phyloP scores from a whole-genome alignment of 2,113 vertebrate genomes.

The Upupa epops region DNA sequence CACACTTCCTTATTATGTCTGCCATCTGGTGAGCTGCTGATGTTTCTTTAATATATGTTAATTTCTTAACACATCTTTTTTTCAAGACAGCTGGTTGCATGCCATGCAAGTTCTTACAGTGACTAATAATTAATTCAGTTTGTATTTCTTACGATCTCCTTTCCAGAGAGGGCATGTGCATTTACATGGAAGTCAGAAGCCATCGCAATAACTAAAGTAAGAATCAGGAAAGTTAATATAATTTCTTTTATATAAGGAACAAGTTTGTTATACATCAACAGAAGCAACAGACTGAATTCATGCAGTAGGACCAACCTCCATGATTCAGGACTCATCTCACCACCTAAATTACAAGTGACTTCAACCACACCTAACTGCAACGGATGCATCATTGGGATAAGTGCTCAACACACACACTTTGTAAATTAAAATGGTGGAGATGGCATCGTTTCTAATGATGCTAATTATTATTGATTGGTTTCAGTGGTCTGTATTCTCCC shows the following conservation, averaged over 20 bases:
- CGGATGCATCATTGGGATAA: not conserved
- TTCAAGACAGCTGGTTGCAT: not conserved
- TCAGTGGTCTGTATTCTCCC: not conserved
- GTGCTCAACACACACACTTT: rapidly evolving
- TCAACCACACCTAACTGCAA: not conserved
- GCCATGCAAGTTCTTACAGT: not conserved
- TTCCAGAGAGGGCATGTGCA: not conserved
- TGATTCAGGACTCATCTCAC: not conserved
- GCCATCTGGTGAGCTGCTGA: not conserved
- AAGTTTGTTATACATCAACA: not conserved
- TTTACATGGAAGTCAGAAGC: not conserved
- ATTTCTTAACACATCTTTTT: not conserved
- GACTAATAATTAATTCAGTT: not conserved
- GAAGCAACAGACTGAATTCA: not conserved
- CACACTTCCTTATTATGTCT: not conserved
- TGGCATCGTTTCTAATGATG: rapidly evolving
- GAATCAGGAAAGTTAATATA: not conserved
- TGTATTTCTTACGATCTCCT: not conserved
- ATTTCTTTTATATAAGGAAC: not conserved
- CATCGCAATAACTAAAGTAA: not conserved
- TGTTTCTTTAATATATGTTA: not conserved
- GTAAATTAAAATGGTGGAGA: not conserved
- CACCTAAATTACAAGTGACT: not conserved
- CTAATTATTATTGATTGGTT: not conserved
- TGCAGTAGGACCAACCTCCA: not conserved